phyloP scores from a whole-genome alignment of 2,888 invertebrate species.

The Crocallis elinguaria region DNA sequence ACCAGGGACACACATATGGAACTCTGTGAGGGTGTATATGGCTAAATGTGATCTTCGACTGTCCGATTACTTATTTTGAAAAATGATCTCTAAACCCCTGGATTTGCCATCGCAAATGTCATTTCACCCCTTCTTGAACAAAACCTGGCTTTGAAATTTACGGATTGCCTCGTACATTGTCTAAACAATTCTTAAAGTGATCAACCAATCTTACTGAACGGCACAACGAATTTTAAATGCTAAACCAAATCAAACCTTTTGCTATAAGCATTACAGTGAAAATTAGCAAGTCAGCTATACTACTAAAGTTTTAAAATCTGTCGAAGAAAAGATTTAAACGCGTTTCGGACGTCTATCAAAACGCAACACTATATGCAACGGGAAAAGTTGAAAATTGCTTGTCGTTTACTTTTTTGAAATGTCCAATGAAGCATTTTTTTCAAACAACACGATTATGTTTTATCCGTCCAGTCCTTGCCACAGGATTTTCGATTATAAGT shows the following conservation, averaged over 20 bases:
- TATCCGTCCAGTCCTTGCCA: conserved; percentile 27
- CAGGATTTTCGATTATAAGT: conserved; percentile 36
- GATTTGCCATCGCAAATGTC: conserved; percentile 75
- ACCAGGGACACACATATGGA: background rate
- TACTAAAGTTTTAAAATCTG: conserved; percentile 61
- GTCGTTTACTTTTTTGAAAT: conserved; percentile 57
- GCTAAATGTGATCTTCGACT: conserved; percentile 21
- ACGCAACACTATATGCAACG: conserved; percentile 42
- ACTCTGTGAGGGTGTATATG: background rate
- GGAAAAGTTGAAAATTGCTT: conserved; percentile 47
- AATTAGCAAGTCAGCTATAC: conserved; percentile 28
- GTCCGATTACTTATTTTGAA: conserved; percentile 68
- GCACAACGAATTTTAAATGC: conserved; percentile 37
- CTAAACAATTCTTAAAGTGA: conserved; percentile 77
- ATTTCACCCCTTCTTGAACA: conserved; percentile 78
- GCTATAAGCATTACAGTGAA: background rate
- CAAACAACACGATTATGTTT: conserved; percentile 38
- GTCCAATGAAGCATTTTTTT: conserved; percentile 67
- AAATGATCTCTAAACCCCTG: conserved; percentile 73
- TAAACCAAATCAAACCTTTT: conserved; percentile 34
- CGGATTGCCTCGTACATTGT: conserved; percentile 78
- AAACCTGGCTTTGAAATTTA: conserved; percentile 77
- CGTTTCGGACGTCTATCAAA: conserved; percentile 35
- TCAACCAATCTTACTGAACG: conserved; percentile 52
- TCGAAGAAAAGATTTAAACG: conserved; percentile 53